These are phyloP conservation scores for Aphelenchoides fujianensis DNA, from an alignment of 1,140 invertebrate genomes.

Conservation along the genomic window DNA sequence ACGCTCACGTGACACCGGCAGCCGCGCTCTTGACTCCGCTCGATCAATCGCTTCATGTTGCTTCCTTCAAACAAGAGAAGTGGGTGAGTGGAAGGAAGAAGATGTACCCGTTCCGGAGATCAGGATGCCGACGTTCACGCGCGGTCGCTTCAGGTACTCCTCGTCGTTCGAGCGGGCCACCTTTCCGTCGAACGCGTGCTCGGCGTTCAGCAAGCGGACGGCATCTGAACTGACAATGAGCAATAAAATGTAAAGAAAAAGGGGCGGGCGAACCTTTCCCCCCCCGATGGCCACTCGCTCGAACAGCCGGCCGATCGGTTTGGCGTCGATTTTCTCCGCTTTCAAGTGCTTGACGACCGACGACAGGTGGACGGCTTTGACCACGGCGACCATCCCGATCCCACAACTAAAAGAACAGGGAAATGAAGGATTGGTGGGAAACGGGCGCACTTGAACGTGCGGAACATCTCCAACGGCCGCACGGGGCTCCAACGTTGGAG, in stretches of 20 bases:
- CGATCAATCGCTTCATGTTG: constrained; percentile 78
- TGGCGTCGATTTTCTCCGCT: not conserved
- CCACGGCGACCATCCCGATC: constrained; percentile 78
- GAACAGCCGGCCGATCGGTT: constrained; percentile 57
- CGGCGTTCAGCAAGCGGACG: not conserved
- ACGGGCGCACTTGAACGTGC: constrained; percentile 90
- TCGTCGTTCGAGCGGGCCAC: not conserved
- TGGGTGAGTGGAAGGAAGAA: constrained; percentile 57
- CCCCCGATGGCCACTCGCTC: constrained; percentile 20
- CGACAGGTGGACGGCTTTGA: constrained; percentile 5
- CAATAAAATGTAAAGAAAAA: too few species aligned
- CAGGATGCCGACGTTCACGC: constrained; percentile 48
- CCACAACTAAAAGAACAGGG: too few species aligned
- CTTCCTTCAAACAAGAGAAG: constrained; percentile 67
- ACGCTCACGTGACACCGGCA: constrained; percentile 76
- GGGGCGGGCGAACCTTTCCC: too few species aligned
- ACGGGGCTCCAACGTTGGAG: constrained; percentile 70
- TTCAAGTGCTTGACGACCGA: not conserved
- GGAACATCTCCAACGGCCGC: constrained; percentile 74
- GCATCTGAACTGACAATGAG: not conserved
- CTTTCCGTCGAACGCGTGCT: not conserved
- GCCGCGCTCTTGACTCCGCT: constrained; percentile 70
- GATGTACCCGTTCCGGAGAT: constrained; percentile 61
- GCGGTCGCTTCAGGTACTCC: constrained; percentile 29
- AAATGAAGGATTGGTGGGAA: too few species aligned